Evolutionary conservation across 1,140 invertebrate species (phyloP), one percentile per base, ranked within the genome.

Genomic region (Zaprionus ghesquierei): DNA sequence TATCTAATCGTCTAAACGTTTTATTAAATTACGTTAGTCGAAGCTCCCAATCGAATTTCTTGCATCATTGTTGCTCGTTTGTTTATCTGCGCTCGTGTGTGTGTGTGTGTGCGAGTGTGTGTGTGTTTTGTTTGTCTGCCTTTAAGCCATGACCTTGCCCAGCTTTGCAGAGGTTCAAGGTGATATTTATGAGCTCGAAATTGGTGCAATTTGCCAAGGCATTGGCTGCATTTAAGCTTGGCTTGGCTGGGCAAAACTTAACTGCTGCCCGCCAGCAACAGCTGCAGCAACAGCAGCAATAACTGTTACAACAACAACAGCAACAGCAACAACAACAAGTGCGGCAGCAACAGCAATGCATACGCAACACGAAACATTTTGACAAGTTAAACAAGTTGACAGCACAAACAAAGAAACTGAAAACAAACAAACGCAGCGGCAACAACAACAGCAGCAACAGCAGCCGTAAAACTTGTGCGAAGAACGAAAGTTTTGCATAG

Each of bases 1-100:
- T 90, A 90, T 90, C 86, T 90, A 90, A 90, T 90, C 86, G 86
- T 53, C 70, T 90, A 90, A 90, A 86, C 86, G 86, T 90, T 90
- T 90, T 90, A 90, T 90, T 90, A 90, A 90, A 90, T 90, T 90
- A 90, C 86, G 86, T 86, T 80, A 89, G 84, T 68, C 72, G 69
- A 56, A 79, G 79, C 82, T 70, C 70, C 46, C 64, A 64, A 77
- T 79, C 74, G 69, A 74, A 74, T 69, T 72, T 79, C 68, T 79
- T 79, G 73, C 76, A 79, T 79, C 76, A 79, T 72, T 72, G 69
- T 69, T 75, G 65, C 20, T 20, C 53, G 58, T 74, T 74, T 61
- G 53, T 58, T 62, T 74, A 66, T 8, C 35, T 61, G 66, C 66
- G 55, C 33, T 27, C 35, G 18, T 44, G 44, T 29, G 12, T 49